Conservation (phyloP, 2,113 vertebrate genomes). For the Nerophis lumbriciformis region DNA sequence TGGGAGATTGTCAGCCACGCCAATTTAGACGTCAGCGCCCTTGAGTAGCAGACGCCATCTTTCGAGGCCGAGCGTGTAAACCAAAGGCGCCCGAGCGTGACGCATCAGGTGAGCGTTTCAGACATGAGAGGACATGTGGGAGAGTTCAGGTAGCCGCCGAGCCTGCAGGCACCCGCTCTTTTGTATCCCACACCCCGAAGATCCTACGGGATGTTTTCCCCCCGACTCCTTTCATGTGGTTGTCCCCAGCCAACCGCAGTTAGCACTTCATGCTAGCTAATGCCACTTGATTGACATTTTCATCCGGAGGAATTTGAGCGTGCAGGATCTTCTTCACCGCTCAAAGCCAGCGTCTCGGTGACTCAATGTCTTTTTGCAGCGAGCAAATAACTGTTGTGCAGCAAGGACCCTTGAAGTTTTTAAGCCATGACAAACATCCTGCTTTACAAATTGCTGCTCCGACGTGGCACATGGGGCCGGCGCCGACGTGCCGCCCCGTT, state of each 20-base stretch:
- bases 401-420: background rate
- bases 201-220: background rate
- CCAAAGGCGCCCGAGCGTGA: slow-evolving; percentile 64
- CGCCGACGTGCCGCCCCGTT: slow-evolving; percentile 31
- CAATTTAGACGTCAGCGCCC: slow-evolving; percentile 62
- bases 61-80: slow-evolving; percentile 50
- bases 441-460: background rate
- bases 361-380: background rate
- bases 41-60: slow-evolving; percentile 54
- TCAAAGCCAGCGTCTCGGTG: background rate
- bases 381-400: no score
- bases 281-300: slow-evolving; percentile 30
- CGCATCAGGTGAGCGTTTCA: slow-evolving; percentile 44
- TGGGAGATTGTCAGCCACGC: slow-evolving; percentile 59
- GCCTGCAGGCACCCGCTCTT: slow-evolving; percentile 4
- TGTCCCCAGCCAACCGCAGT: slow-evolving; percentile 6
- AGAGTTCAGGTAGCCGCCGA: slow-evolving; percentile 8
- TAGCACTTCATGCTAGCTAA: slow-evolving; percentile 19
- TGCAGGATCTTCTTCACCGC: slow-evolving; percentile 13
- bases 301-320: slow-evolving; percentile 9
- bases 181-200: background rate
- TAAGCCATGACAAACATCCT: background rate
- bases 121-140: slow-evolving; percentile 48
- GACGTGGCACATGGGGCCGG: slow-evolving; percentile 3
- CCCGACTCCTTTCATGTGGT: background rate